phyloP scores from a whole-genome alignment of 1,140 invertebrate species.

The Chironomus tepperi region DNA sequence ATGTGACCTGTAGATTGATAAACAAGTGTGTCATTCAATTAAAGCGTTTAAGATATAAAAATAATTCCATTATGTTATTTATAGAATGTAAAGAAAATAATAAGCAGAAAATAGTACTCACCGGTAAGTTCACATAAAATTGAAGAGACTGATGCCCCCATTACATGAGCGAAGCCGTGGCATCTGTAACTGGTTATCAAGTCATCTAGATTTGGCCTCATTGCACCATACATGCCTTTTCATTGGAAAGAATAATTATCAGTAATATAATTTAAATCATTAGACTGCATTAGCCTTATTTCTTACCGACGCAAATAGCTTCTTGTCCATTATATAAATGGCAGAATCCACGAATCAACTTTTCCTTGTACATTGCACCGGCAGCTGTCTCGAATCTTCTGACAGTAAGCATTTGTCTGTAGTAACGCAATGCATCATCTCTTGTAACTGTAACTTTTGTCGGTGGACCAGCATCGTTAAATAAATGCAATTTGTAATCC shows the following conservation, averaged over 20 bases:
- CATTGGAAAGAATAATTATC: no score
- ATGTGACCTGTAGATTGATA: slow-evolving; percentile 44
- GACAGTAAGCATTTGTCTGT: slow-evolving; percentile 58
- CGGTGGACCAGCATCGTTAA: slow-evolving; percentile 65
- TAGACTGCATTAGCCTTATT: no score
- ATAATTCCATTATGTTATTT: no score
- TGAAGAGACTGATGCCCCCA: slow-evolving; percentile 66
- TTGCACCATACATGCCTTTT: slow-evolving; percentile 51
- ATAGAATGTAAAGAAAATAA: no score
- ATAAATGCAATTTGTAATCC: slow-evolving; percentile 63
- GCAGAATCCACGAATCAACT: slow-evolving; percentile 70
- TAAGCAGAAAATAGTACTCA: no score
- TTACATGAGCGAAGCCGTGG: slow-evolving; percentile 59
- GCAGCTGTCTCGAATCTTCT: slow-evolving; percentile 62
- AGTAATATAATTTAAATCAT: no score
- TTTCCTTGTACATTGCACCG: slow-evolving; percentile 65
- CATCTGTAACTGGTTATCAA: slow-evolving; percentile 63
- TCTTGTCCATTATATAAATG: slow-evolving; percentile 77
- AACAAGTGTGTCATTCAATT: slow-evolving; percentile 33
- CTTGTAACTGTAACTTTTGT: slow-evolving; percentile 46
- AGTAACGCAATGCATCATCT: slow-evolving; percentile 53
- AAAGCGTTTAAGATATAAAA: slow-evolving; percentile 38
- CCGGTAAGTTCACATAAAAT: slow-evolving; percentile 78
- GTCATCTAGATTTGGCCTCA: slow-evolving; percentile 48
- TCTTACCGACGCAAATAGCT: slow-evolving; percentile 42